phyloP scores from a whole-genome alignment of 2,888 invertebrate species.

The Diarsia brunnea region DNA sequence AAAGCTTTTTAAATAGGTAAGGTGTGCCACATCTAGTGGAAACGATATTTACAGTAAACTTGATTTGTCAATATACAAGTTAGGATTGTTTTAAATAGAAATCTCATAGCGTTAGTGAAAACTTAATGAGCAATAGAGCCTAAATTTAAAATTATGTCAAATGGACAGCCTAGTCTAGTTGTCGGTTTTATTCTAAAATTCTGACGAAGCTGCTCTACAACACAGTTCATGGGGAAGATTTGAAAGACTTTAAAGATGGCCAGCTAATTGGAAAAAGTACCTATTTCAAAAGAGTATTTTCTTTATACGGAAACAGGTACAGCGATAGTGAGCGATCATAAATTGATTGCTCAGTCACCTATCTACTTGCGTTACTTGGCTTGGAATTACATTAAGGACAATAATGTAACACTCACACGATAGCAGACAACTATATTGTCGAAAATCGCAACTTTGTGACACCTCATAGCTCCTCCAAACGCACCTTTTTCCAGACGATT shows the following conservation, averaged over 20 bases:
- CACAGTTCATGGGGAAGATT: not conserved
- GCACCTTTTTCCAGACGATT: conserved; percentile 90
- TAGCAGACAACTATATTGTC: conserved; percentile 68
- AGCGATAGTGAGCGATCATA: not conserved
- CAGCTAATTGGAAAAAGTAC: not conserved
- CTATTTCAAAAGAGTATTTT: not conserved
- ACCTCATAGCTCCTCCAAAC: conserved; percentile 83
- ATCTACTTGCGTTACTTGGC: conserved; percentile 6
- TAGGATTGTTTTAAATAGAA: not conserved
- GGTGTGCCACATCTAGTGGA: not conserved
- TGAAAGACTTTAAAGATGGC: not conserved
- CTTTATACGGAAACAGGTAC: not conserved
- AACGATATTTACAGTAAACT: not conserved
- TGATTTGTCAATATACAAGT: not conserved
- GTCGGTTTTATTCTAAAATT: not conserved
- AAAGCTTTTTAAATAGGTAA: conserved; percentile 2
- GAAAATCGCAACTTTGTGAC: conserved; percentile 81
- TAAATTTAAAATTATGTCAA: not conserved
- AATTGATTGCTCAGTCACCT: conserved; percentile 3
- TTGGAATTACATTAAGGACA: conserved; percentile 43
- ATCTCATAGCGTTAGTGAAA: not conserved
- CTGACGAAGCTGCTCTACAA: not conserved
- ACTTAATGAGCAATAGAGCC: not conserved
- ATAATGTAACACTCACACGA: conserved; percentile 38
- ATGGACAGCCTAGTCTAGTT: not conserved